Base-by-base conservation (phyloP, 2,113 vertebrate species). In the Elgaria multicarinata region DNA sequence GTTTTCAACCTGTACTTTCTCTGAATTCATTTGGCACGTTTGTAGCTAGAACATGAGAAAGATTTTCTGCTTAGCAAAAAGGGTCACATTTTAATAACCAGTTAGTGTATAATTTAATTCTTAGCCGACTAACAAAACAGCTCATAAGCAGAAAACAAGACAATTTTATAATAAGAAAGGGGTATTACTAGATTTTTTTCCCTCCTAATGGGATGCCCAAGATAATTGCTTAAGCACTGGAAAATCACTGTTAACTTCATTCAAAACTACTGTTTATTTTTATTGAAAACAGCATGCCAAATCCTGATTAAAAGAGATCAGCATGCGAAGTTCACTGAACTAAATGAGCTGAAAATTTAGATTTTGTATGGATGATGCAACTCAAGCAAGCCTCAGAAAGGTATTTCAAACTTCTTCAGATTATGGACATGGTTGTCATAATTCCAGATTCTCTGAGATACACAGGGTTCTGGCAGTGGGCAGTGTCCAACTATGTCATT, bases 151-250 rank as follows among this genome's bases (percentile, higher is more conserved):
- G 3, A 93, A 85, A 62, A 16, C 46, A 92, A 93, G 6, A 66
- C 8, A 62, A 14, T 76, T 91, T 46, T 88, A 6, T 67, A 78
- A 77, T 82, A 55, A 87, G 10, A 16, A 76, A 69, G 1, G n/a
- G 12, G 5, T 14, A 79, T 92, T 53, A 79, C 33, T 83, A 86
- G 46, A 76, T 87, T 67, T 0, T 0, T 14, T 50, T 0, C n/a
- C n/a, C 90, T 90, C 31, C 64, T 90, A 89, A 91, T 83, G 5
- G 12, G 18, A 71, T 85, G 86, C 3, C 0, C 55, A 71, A 93
- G 50, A 33, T 7, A 44, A 79, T 88, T 89, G 12, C 3, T 92
- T 95, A 86, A 93, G 89, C 64, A 64, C 4, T 64, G 55, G 55
- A 84, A 53, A 90, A 92, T 77, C 18, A 86, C 0, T 42, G 7